These are phyloP conservation scores for Mantis religiosa DNA, from an alignment of 2,888 invertebrate species.

Conservation along the genomic window DNA sequence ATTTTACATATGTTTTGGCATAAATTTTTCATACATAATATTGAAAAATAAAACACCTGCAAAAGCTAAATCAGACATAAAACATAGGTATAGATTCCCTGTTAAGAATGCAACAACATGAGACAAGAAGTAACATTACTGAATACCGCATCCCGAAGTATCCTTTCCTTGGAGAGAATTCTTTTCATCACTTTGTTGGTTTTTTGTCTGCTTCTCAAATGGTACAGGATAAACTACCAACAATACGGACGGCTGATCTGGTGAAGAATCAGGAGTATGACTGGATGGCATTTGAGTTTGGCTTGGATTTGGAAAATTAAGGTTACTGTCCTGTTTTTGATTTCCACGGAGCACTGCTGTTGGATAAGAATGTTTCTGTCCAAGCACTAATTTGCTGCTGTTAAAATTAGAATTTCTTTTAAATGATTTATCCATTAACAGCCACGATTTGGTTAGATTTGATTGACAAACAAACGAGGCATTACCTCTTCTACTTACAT, in stretches of 20 bases:
- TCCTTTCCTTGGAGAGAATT: background rate
- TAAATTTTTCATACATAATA: background rate
- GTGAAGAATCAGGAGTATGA: background rate
- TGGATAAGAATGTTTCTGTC: background rate
- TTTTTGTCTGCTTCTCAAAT: constrained; percentile 36
- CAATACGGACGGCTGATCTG: constrained; percentile 20
- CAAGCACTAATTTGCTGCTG: background rate
- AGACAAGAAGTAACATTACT: background rate
- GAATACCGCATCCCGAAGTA: constrained; percentile 11
- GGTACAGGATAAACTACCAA: constrained; percentile 19
- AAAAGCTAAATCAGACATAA: background rate
- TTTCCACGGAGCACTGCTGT: background rate
- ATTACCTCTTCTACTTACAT: background rate
- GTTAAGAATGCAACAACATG: background rate
- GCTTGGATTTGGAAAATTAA: background rate
- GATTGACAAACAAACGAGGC: background rate
- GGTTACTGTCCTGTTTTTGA: background rate
- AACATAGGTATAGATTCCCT: background rate
- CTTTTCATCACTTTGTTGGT: background rate
- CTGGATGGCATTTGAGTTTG: background rate
- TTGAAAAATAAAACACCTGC: background rate
- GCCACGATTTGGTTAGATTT: background rate
- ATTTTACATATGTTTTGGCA: background rate
- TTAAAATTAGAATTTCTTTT: background rate
- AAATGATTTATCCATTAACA: background rate